Conservation (phyloP, 1,140 invertebrate genomes). For the Sinonovacula constricta region DNA sequence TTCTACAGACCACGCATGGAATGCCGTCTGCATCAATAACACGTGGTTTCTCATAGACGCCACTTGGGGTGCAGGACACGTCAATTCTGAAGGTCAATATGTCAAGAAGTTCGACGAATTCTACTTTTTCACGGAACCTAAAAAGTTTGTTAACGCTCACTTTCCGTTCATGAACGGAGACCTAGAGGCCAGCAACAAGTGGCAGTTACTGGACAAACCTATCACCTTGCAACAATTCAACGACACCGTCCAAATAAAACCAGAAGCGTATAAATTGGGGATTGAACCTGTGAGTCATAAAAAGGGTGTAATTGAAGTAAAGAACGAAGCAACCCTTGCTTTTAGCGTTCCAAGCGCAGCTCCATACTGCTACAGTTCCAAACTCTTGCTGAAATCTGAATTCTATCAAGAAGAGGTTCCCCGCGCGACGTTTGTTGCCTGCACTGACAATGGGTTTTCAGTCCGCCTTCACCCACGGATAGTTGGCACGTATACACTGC, state of each 20-base stretch:
- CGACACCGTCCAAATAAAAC: too few species aligned
- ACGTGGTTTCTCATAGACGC: too few species aligned
- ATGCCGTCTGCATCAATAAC: constrained; percentile 57
- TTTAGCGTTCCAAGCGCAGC: constrained; percentile 6
- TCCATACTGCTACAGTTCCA: background rate
- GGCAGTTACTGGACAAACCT: constrained; percentile 53
- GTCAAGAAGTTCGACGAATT: constrained; percentile 61
- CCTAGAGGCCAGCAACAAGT: too few species aligned
- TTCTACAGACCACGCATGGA: constrained; percentile 80
- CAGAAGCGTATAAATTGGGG: too few species aligned
- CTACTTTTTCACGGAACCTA: constrained; percentile 80
- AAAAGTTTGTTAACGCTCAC: constrained; percentile 81
- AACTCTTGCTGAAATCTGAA: constrained; percentile 14
- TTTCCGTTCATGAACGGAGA: constrained; percentile 76
- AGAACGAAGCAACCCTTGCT: too few species aligned
- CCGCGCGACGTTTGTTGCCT: too few species aligned
- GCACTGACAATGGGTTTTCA: too few species aligned
- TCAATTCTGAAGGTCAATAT: constrained; percentile 64
- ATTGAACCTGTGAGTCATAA: constrained; percentile 40
- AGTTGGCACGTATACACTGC: constrained; percentile 39
- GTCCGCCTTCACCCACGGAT: too few species aligned
- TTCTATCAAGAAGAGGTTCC: too few species aligned
- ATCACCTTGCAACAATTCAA: constrained; percentile 41
- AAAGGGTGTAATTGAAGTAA: constrained; percentile 25
- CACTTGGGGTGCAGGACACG: constrained; percentile 62